Evolutionary conservation across 2,888 invertebrate genomes (phyloP).

Genomic region (Gandaritis pyraliata): DNA sequence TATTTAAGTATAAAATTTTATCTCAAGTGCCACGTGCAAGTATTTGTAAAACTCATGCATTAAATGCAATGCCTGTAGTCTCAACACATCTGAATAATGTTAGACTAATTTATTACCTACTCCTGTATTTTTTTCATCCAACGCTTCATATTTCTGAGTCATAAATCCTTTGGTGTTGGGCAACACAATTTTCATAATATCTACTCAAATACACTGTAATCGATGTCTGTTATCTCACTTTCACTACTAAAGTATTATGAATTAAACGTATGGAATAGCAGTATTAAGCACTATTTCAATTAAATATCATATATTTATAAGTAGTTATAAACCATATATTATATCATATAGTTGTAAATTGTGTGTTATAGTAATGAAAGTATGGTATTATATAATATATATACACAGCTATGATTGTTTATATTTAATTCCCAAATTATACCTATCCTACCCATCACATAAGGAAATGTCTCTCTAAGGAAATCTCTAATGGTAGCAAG

Average conservation of each 20-base stretch:
- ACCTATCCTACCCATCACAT: background rate
- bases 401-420: slow-evolving; percentile 20
- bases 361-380: slow-evolving; percentile 11
- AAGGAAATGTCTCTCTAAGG: too few species aligned
- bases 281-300: slow-evolving; percentile 19
- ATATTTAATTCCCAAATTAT: background rate
- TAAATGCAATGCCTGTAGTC: slow-evolving; percentile 6
- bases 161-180: slow-evolving; percentile 2
- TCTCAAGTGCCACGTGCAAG: slow-evolving; percentile 20
- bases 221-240: slow-evolving; percentile 3
- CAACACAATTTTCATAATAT: slow-evolving; percentile 1
- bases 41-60: slow-evolving; percentile 13
- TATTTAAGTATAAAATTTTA: slow-evolving; percentile 14
- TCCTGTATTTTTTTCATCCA: slow-evolving; percentile 1
- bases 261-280: slow-evolving; percentile 9
- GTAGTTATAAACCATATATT: slow-evolving; percentile 1
- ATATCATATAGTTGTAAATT: slow-evolving; percentile 13
- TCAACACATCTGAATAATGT: background rate
- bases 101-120: background rate
- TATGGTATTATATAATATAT: slow-evolving; percentile 23
- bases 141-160: slow-evolving; percentile 4
- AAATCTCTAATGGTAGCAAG: too few species aligned
- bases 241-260: slow-evolving; percentile 5
- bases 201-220: background rate
- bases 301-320: slow-evolving; percentile 6